These are phyloP conservation scores for Ferrisia virgata DNA, from an alignment of 2,888 invertebrate species.

Conservation along the genomic window DNA sequence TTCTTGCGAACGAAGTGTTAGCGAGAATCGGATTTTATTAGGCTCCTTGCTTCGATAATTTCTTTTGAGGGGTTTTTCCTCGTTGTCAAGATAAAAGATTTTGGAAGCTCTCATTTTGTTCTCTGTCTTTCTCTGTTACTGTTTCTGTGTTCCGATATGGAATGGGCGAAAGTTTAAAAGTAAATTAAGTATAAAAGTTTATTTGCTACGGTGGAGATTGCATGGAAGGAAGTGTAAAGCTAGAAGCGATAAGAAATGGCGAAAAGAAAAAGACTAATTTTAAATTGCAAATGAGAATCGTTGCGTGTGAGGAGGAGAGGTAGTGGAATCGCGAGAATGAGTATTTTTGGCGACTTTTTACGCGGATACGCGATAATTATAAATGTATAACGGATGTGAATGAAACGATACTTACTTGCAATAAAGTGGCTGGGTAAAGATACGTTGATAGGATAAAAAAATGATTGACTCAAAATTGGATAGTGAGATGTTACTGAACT, in stretches of 20 bases:
- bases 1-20: background rate
- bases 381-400: background rate
- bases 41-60: slow-evolving; percentile 15
- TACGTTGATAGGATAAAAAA: background rate
- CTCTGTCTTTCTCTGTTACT: no score
- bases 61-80: slow-evolving; percentile 15
- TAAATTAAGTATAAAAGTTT: slow-evolving; percentile 38
- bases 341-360: background rate
- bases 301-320: background rate
- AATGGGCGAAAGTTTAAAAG: slow-evolving; percentile 41
- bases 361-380: background rate
- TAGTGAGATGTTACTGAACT: no score
- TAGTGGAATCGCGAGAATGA: background rate
- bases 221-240: background rate
- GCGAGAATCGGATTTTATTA: slow-evolving; percentile 23
- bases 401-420: no score
- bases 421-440: no score
- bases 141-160: background rate
- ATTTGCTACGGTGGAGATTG: slow-evolving; percentile 13
- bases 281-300: slow-evolving; percentile 41
- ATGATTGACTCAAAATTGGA: no score
- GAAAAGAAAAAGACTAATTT: slow-evolving; percentile 36
- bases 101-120: background rate
- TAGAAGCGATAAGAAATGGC: slow-evolving; percentile 12
- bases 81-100: slow-evolving; percentile 28